These are phyloP conservation scores for Callipepla californica DNA, from an alignment of 2,113 vertebrate genomes.

Conservation along the genomic window DNA sequence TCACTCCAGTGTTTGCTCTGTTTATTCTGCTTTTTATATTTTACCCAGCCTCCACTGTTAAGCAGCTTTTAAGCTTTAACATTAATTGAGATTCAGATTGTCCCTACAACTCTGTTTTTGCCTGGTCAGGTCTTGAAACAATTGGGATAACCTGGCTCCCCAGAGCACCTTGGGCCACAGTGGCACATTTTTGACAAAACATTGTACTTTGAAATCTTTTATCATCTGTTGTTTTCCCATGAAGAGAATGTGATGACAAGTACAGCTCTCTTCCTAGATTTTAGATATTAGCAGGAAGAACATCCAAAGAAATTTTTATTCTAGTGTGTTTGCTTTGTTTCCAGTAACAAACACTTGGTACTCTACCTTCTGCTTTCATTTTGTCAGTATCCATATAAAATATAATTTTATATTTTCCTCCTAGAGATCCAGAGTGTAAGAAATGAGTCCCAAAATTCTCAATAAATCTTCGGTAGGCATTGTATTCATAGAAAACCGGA, in stretches of 20 bases:
- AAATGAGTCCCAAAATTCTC: conserved; percentile 91
- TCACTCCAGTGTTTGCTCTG: background rate
- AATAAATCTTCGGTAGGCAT: conserved; percentile 82
- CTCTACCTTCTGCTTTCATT: conserved; percentile 78
- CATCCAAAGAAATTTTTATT: background rate
- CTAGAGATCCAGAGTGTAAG: conserved; percentile 89
- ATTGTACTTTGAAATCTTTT: background rate
- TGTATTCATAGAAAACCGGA: conserved; percentile 87
- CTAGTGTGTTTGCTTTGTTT: background rate
- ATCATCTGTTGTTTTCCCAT: background rate
- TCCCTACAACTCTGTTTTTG: background rate
- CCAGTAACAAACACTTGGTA: background rate
- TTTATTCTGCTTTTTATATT: background rate
- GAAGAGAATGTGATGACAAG: background rate
- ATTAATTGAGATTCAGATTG: background rate
- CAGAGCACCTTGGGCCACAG: background rate
- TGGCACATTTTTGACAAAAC: background rate
- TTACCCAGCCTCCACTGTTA: background rate
- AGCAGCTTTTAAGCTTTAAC: background rate
- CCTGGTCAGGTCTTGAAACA: background rate
- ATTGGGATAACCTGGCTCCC: background rate
- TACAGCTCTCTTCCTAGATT: background rate
- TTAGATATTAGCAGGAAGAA: background rate
- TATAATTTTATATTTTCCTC: conserved; percentile 88
- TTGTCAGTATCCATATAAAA: conserved; percentile 83